These are phyloP conservation scores for Sphaerophoria rueppellii DNA, from an alignment of 2,888 invertebrate genomes.

Conservation along the genomic window DNA sequence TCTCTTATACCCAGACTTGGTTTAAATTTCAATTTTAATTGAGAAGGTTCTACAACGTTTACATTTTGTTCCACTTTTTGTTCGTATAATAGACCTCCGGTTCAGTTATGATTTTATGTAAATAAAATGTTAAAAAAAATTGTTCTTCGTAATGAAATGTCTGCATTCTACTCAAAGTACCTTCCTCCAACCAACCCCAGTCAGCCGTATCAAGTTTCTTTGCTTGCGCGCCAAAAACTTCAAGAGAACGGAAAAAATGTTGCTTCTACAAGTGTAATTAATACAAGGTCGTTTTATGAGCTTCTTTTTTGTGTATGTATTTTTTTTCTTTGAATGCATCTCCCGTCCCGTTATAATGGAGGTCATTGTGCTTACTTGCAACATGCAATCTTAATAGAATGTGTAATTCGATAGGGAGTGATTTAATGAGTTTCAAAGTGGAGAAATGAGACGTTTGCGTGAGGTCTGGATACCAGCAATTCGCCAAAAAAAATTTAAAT, in stretches of 20 bases:
- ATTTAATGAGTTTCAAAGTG: slow-evolving; percentile 26
- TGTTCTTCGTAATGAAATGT: slow-evolving; percentile 51
- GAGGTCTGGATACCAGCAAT: slow-evolving; percentile 41
- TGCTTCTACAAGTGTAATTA: slow-evolving; percentile 3
- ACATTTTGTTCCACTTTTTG: background rate
- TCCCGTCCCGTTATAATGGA: slow-evolving; percentile 54
- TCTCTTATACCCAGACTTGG: slow-evolving; percentile 36
- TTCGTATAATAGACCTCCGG: slow-evolving; percentile 22
- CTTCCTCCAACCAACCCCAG: background rate
- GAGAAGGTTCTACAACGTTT: slow-evolving; percentile 38
- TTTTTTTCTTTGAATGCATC: slow-evolving; percentile 26
- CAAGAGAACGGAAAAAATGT: slow-evolving; percentile 42
- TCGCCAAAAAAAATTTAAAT: slow-evolving; percentile 7
- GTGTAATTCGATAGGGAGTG: slow-evolving; percentile 46
- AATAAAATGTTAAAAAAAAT: background rate
- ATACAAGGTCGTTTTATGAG: slow-evolving; percentile 55
- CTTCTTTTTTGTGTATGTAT: background rate
- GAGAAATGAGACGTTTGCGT: slow-evolving; percentile 38
- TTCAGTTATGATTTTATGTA: slow-evolving; percentile 18
- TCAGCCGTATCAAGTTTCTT: slow-evolving; percentile 48
- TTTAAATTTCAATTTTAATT: slow-evolving; percentile 63
- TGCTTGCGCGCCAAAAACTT: slow-evolving; percentile 61
- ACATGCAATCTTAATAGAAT: slow-evolving; percentile 51
- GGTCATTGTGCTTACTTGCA: slow-evolving; percentile 67
- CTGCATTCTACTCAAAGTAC: slow-evolving; percentile 26